Conservation (phyloP, 2,113 vertebrate genomes). For the Oenanthe melanoleuca region DNA sequence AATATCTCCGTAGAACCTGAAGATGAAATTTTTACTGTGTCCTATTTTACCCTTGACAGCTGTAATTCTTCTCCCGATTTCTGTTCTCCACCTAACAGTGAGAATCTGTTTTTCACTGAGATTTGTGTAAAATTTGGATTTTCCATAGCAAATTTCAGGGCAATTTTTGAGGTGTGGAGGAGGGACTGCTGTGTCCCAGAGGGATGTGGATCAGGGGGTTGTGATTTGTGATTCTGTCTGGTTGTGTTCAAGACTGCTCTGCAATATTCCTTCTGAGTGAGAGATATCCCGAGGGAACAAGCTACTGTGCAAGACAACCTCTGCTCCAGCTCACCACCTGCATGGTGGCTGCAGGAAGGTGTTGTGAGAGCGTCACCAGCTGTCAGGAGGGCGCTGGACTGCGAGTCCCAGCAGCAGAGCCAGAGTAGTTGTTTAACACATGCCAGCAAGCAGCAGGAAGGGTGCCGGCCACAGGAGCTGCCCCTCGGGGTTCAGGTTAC, state of each 20-base stretch:
- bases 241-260: not conserved
- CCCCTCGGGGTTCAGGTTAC: not conserved
- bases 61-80: not conserved
- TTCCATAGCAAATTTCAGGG: not conserved
- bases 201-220: rapidly evolving
- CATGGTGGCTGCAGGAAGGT: not conserved
- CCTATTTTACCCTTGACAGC: not conserved
- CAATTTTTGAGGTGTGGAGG: not conserved
- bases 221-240: not conserved
- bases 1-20: not conserved
- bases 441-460: not conserved
- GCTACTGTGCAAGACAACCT: not conserved
- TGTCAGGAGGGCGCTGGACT: not conserved
- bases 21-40: not conserved
- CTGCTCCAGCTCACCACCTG: not conserved
- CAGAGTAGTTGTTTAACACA: not conserved
- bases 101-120: not conserved
- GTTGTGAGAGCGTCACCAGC: not conserved
- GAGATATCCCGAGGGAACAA: rapidly evolving
- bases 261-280: not conserved
- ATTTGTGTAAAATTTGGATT: not conserved
- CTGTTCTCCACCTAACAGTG: too few relatives aligned
- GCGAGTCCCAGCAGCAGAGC: not conserved
- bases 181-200: not conserved
- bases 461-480: not conserved